Evolutionary conservation across 2,797 vertebrate species (phyloP), one percentile per base, ranked within the genome.

Genomic region (Liparis tanakae): DNA sequence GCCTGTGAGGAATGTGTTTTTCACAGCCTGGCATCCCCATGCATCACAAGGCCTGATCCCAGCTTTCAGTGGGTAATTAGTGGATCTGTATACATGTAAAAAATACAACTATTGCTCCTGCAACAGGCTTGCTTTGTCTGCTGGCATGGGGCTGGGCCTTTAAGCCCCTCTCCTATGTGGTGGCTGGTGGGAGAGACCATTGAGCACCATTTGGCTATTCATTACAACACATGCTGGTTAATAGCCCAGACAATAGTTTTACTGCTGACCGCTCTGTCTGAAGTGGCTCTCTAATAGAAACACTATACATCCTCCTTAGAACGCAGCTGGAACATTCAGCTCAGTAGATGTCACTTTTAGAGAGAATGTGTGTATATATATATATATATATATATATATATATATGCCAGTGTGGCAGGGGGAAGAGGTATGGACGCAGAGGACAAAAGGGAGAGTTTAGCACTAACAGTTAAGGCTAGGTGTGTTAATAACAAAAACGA

Each of bases 181-280:
- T 80, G 81, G 78, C 79, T 75, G 39, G 83, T 70, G 75, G 80
- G 83, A 85, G 84, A 84, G 76, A 80, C 69, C 74, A 71, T 85
- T 91, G 89, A 94, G 89, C 76, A 83, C 88, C 82, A 90, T 91
- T 92, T 91, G 89, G 74, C 66, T 70, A 43, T 74, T 87, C 86
- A 87, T 91, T 80, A 88, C 85, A 92, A 87, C 87, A 85, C 89
- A 89, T 91, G 86, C 87, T 87, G 89, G 72, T 90, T 89, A 91
- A 91, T 74, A 83, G 80, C 81, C 79, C 83, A 82, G 70, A 92
- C 89, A 88, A 85, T 78, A 69, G 72, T 85, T 90, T 91, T 85
- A 88, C 80, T 85, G 82, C 88, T 59, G 67, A 71, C 70, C 37
- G 43, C 79, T 77, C 67, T 66, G 15, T 14, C 39, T 61, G 20